Evolutionary conservation across 2,113 vertebrate species (phyloP), one percentile per base, ranked within the genome.

Genomic region (Salvelinus sp.): DNA sequence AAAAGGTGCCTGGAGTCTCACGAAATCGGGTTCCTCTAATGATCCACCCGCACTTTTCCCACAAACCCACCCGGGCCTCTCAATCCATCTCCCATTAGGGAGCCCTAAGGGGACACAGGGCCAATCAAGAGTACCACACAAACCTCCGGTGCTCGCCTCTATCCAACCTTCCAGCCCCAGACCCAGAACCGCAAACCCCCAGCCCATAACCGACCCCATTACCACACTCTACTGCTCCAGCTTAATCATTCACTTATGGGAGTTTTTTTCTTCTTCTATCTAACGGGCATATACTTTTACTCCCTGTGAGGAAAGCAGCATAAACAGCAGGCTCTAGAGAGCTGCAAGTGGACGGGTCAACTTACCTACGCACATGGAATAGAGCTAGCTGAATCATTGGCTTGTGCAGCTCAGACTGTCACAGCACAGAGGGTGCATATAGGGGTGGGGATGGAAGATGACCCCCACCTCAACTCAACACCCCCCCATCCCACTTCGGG

Each of bases 221-320:
- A 23, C 69, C 81, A 76, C 80, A 79, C 73, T 60, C 75, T 68
- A 77, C 85, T 70, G 54, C 83, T 83, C 79, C 69, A 72, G 67
- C 69, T 82, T 89, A 91, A 90, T 90, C 85, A 91, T 86, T 90
- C 80, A 83, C 86, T 89, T 88, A 89, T 86, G 88, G 84, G 81
- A 83, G 83, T 79, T 79, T 14, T 60, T 62, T 62, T 20, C 30
- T 6, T n/a, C 20, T 85, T 22, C n/a, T 22, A n/a, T 60, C 58
- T 81, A 82, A 80, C 68, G 62, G 70, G 27, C 58, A n/a, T 84
- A 86, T 90, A 86, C 69, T 74, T 85, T 89, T 89, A 80, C 88
- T 89, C 83, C 85, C 87, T 80, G 70, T 79, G 78, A 85, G 84
- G 79, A 87, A 70, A 69, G 76, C 80, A 2, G 47, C 85, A 87